These are phyloP conservation scores for Chitala chitala DNA, from an alignment of 2,113 vertebrate genomes.

Conservation along the genomic window DNA sequence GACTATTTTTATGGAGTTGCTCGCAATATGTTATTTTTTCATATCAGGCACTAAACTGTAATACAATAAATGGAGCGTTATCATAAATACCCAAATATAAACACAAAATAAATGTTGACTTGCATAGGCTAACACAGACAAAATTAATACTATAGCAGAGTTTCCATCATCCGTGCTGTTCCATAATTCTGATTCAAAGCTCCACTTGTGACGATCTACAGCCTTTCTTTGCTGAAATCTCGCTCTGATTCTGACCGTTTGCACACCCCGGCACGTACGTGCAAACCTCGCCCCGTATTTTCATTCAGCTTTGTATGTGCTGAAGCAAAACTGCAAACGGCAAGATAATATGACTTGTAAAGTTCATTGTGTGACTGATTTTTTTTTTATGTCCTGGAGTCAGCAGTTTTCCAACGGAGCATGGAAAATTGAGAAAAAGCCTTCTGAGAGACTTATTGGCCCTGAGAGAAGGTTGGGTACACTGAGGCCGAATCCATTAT, in stretches of 20 bases:
- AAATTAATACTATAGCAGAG: too few relatives aligned
- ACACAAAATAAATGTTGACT: neutral
- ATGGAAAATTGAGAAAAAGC: conserved; percentile 22
- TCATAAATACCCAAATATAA: conserved; percentile 5
- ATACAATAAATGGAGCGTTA: neutral
- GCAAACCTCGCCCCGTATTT: neutral
- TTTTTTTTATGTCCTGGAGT: conserved; percentile 14
- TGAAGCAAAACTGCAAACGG: neutral
- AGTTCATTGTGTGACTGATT: conserved; percentile 15
- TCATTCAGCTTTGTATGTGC: neutral
- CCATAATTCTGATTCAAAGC: too few relatives aligned
- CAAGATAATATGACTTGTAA: conserved; percentile 1
- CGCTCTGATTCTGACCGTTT: too few relatives aligned
- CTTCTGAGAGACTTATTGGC: conserved; percentile 25
- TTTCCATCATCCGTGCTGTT: too few relatives aligned
- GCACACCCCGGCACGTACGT: neutral
- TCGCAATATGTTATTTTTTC: neutral
- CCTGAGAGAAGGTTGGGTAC: conserved; percentile 9
- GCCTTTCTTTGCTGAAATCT: too few relatives aligned
- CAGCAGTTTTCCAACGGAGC: conserved; percentile 14
- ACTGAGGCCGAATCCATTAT: conserved; percentile 8
- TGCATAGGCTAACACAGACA: too few relatives aligned
- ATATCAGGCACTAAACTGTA: neutral
- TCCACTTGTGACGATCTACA: too few relatives aligned
- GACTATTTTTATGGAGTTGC: neutral